Evolutionary conservation across 1,140 invertebrate genomes (phyloP).

Genomic region (Rhagoletis pomonella): DNA sequence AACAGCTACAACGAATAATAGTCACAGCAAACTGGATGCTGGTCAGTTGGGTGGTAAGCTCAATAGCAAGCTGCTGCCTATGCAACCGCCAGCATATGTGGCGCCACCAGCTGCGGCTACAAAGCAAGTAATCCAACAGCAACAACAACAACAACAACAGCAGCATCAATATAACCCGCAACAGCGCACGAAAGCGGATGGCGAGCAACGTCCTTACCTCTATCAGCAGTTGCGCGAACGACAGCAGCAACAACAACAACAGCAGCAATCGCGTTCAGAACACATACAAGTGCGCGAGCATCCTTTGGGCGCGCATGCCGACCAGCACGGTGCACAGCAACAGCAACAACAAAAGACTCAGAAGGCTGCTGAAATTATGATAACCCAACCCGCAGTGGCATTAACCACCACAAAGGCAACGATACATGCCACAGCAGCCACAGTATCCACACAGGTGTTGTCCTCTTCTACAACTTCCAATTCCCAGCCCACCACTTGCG

Average conservation of each 20-base stretch:
- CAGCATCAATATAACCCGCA: slow-evolving; percentile 55
- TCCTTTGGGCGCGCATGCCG: slow-evolving; percentile 55
- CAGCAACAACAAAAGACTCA: too few relatives aligned
- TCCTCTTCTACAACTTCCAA: not conserved
- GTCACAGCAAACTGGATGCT: not conserved
- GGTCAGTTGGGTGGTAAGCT: slow-evolving; percentile 40
- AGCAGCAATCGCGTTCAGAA: slow-evolving; percentile 41
- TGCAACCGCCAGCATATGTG: slow-evolving; percentile 57
- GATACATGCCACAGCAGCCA: not conserved
- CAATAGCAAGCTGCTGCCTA: slow-evolving; percentile 54
- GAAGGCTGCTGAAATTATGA: slow-evolving; percentile 31
- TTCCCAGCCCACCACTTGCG: not conserved
- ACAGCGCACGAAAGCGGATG: slow-evolving; percentile 58
- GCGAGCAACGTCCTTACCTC: slow-evolving; percentile 54
- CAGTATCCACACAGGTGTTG: not conserved
- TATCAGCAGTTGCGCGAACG: slow-evolving; percentile 57
- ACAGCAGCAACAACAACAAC: slow-evolving; percentile 54
- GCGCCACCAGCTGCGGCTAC: slow-evolving; percentile 48
- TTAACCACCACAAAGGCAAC: slow-evolving; percentile 31
- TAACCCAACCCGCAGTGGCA: slow-evolving; percentile 12
- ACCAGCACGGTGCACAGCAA: slow-evolving; percentile 12
- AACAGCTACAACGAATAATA: not conserved
- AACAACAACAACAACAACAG: too few relatives aligned
- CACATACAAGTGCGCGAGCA: slow-evolving; percentile 53
- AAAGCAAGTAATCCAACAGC: slow-evolving; percentile 16